Percentiles rank a stretch among this genome's conserved stretches.
phyloP scores from a whole-genome alignment of 2,888 invertebrate species.

The Sialis lutaria region DNA sequence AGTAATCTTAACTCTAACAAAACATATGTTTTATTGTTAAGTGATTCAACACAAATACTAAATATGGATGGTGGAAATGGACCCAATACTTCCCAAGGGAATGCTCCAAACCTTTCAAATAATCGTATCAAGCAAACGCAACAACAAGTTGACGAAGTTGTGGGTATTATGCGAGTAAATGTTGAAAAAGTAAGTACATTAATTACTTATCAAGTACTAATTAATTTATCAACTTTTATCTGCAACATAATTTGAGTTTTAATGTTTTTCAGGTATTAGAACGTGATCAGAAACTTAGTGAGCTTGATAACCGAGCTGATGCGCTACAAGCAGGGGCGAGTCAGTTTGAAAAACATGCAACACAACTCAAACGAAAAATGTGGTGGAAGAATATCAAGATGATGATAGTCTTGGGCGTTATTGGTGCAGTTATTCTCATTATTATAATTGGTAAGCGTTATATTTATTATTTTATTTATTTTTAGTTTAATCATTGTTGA shows the following conservation, averaged over 20 bases:
- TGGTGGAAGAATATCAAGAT: slow-evolving; percentile 97
- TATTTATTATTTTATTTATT: neutral
- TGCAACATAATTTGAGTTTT: neutral
- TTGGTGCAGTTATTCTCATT: slow-evolving; percentile 63
- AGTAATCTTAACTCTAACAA: too few relatives aligned
- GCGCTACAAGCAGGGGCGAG: slow-evolving; percentile 87
- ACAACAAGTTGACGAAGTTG: slow-evolving; percentile 61
- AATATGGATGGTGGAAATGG: neutral
- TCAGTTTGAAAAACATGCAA: slow-evolving; percentile 93
- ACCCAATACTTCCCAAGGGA: slow-evolving; percentile 26
- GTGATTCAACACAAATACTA: too few relatives aligned
- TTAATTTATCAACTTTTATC: neutral
- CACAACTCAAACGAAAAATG: slow-evolving; percentile 88
- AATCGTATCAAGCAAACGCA: slow-evolving; percentile 47
- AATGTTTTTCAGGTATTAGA: slow-evolving; percentile 35
- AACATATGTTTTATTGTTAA: too few relatives aligned
- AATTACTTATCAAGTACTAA: neutral
- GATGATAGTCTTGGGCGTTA: slow-evolving; percentile 83
- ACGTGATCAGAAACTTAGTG: slow-evolving; percentile 87
- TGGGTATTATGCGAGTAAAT: slow-evolving; percentile 90
- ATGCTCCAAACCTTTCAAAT: slow-evolving; percentile 12
- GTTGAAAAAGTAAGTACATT: slow-evolving; percentile 69
- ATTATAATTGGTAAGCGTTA: slow-evolving; percentile 60
- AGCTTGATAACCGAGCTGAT: slow-evolving; percentile 89
- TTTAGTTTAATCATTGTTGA: too few relatives aligned